Percentiles rank a stretch among this genome's conserved stretches.
Conservation (phyloP, 2,888 invertebrate species). For the Fragum whitleyi region DNA sequence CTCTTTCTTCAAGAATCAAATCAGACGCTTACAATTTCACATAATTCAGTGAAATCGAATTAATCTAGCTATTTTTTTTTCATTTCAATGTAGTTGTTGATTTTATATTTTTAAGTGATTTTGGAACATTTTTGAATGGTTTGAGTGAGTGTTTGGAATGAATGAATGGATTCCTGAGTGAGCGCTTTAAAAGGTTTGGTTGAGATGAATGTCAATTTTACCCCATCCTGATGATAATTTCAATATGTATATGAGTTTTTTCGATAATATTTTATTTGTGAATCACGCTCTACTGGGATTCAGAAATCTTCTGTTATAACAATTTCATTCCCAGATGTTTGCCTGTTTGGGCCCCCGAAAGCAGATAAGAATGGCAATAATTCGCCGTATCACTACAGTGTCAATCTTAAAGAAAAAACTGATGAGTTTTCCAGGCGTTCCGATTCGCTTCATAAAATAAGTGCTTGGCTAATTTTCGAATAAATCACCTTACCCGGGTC, state of each 20-base stretch:
- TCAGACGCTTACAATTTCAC: too few species aligned
- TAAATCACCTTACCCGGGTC: conserved; percentile 33
- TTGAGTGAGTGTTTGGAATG: too few species aligned
- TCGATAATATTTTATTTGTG: conserved; percentile 15
- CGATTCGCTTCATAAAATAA: conserved; percentile 47
- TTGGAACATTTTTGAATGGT: too few species aligned
- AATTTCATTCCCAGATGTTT: conserved; percentile 20
- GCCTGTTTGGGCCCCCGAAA: conserved; percentile 20
- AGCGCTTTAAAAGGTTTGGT: too few species aligned
- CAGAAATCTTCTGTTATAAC: conserved; percentile 1
- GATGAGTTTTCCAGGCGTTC: conserved; percentile 41
- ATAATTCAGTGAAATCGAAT: too few species aligned
- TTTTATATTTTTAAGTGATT: too few species aligned
- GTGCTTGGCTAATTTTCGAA: conserved; percentile 34
- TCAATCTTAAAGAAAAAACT: conserved; percentile 39
- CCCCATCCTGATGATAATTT: neutral
- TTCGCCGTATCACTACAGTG: conserved; percentile 33
- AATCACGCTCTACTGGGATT: neutral
- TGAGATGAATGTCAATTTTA: too few species aligned
- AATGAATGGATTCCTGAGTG: too few species aligned
- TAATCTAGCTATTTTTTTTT: too few species aligned
- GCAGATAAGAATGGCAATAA: conserved; percentile 36
- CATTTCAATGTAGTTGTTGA: too few species aligned
- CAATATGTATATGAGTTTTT: conserved; percentile 1
- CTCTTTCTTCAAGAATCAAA: too few species aligned